phyloP scores from a whole-genome alignment of 2,888 invertebrate genomes.

The Copidosoma aretas region DNA sequence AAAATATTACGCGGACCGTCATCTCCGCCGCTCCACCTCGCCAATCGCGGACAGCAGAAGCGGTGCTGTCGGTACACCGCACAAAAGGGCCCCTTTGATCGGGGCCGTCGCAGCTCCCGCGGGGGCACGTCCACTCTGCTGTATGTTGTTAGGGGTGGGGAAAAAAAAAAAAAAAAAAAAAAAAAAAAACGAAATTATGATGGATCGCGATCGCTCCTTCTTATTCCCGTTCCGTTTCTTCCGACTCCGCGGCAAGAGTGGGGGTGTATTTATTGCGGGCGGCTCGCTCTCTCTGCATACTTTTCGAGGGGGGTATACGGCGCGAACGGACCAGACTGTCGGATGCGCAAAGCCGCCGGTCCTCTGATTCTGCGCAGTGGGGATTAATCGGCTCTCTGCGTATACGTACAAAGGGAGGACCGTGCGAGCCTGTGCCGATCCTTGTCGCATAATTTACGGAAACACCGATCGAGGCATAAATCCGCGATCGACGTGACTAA shows the following conservation, averaged over 20 bases:
- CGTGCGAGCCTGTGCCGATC: too few relatives aligned
- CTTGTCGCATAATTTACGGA: background rate
- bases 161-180: slow-evolving; percentile 29
- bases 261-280: slow-evolving; percentile 33
- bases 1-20: slow-evolving; percentile 56
- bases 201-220: slow-evolving; percentile 39
- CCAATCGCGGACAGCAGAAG: slow-evolving; percentile 26
- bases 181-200: slow-evolving; percentile 41
- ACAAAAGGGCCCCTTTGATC: slow-evolving; percentile 47
- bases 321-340: slow-evolving; percentile 11
- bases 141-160: too few relatives aligned
- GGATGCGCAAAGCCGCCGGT: slow-evolving; percentile 15
- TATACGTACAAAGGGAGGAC: too few relatives aligned
- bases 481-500: background rate
- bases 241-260: slow-evolving; percentile 1
- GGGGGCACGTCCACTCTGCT: slow-evolving; percentile 1
- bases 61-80: background rate
- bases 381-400: slow-evolving; percentile 1
- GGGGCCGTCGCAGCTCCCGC: slow-evolving; percentile 5
- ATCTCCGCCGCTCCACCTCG: slow-evolving; percentile 45
- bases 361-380: slow-evolving; percentile 6
- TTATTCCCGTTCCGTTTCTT: too few relatives aligned
- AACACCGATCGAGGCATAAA: background rate
- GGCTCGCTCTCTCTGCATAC: slow-evolving; percentile 27
- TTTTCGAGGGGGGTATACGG: slow-evolving; percentile 1